A percentile compares a stretch with the other conserved stretches of the same genome.
Conservation (phyloP, 2,797 vertebrate species). For the Iguana delicatissima region DNA sequence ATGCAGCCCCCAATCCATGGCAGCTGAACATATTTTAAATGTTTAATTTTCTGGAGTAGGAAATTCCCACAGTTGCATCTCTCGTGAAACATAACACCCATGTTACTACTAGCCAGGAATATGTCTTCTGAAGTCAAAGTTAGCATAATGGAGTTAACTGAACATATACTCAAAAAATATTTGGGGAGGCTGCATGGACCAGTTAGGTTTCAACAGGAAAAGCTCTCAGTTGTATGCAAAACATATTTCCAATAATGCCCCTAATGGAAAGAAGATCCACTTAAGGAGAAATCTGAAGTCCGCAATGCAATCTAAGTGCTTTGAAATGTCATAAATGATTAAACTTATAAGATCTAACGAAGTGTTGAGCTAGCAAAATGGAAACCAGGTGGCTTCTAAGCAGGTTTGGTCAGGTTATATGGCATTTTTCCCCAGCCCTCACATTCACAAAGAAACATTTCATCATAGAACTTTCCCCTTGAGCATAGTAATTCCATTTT, state of each 20-base stretch:
- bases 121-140: not conserved
- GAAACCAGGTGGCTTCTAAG: conserved; percentile 59
- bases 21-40: not conserved
- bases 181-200: not conserved
- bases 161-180: not conserved
- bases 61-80: not conserved
- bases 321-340: conserved; percentile 63
- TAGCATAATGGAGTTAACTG: not conserved
- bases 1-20: not conserved
- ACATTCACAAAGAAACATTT: conserved; percentile 42
- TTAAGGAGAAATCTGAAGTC: conserved; percentile 56
- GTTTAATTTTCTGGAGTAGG: too few species aligned
- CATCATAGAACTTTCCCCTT: conserved; percentile 38
- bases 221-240: conserved; percentile 40
- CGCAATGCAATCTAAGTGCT: conserved; percentile 60
- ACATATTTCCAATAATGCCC: conserved; percentile 66
- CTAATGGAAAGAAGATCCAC: conserved; percentile 64
- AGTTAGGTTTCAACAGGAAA: conserved; percentile 19
- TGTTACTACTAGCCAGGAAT: not conserved
- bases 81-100: not conserved
- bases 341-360: conserved; percentile 55
- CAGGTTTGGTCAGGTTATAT: conserved; percentile 62
- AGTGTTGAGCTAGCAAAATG: conserved; percentile 66
- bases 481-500: conserved; percentile 39
- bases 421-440: conserved; percentile 1